A percentile compares a stretch with the other conserved stretches of the same genome.
Conservation (phyloP, 2,113 vertebrate genomes). For the Isurus oxyrinchus region DNA sequence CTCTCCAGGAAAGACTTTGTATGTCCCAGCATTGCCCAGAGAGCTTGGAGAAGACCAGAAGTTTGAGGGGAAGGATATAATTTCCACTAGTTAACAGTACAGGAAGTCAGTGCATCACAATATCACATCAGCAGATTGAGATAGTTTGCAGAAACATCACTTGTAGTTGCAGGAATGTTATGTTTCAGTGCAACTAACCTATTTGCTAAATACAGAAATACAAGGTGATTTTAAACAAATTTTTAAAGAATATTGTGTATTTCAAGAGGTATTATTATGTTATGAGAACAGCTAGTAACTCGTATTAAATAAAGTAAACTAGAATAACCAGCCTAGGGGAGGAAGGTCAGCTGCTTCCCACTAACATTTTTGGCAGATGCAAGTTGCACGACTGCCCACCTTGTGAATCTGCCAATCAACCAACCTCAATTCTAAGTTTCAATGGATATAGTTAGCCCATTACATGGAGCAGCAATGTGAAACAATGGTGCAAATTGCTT, state of each 20-base stretch:
- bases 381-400: neutral
- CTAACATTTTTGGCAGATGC: neutral
- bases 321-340: neutral
- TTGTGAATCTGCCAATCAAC: neutral
- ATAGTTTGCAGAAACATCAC: neutral
- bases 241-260: neutral
- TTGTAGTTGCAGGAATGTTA: neutral
- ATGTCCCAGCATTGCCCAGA: neutral
- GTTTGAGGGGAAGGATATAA: neutral
- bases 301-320: neutral
- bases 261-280: neutral
- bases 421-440: neutral
- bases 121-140: neutral
- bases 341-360: neutral
- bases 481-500: neutral
- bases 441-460: neutral
- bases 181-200: neutral
- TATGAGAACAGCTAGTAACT: neutral
- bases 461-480: too few species aligned
- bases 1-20: neutral
- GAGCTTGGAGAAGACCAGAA: neutral
- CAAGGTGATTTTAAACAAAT: too few species aligned
- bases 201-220: too few species aligned
- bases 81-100: neutral
- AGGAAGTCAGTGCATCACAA: neutral